These are phyloP conservation scores for Peromyscus polionotus DNA, from an alignment of 2,113 vertebrate species.

Conservation along the genomic window DNA sequence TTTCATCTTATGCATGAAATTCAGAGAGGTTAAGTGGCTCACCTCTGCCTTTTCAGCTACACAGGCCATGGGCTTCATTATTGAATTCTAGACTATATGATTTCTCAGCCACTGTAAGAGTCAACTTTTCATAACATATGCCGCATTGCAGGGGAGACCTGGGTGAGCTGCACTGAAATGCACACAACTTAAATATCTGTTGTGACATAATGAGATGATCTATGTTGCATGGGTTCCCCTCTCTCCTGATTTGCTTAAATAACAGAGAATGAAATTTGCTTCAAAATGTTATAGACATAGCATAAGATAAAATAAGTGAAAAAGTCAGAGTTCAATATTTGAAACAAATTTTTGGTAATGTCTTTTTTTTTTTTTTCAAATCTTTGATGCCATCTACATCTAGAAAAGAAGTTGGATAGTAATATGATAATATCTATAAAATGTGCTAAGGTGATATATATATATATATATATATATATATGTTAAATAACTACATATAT, in stretches of 20 bases:
- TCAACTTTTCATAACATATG: neutral
- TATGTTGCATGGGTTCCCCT: neutral
- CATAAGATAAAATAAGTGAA: neutral
- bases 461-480: neutral
- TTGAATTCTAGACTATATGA: neutral
- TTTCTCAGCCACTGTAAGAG: neutral
- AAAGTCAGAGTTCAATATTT: neutral
- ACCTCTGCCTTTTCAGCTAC: neutral
- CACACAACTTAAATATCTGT: neutral
- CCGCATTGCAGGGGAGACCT: neutral
- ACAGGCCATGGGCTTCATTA: neutral
- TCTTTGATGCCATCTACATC: neutral
- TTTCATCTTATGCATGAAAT: neutral
- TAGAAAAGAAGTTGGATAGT: neutral
- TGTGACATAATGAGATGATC: neutral
- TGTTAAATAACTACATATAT: neutral
- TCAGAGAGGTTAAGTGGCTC: neutral
- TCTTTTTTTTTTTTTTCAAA: no score
- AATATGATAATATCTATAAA: neutral
- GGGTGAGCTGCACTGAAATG: neutral
- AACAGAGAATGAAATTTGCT: neutral
- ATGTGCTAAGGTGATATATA: neutral
- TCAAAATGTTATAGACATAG: conserved; percentile 21
- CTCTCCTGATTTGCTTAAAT: neutral
- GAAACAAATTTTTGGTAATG: neutral